Percentiles rank a stretch among this genome's conserved stretches.
Evolutionary conservation across 2,797 vertebrate genomes (phyloP).

Genomic region (Falco berigora): DNA sequence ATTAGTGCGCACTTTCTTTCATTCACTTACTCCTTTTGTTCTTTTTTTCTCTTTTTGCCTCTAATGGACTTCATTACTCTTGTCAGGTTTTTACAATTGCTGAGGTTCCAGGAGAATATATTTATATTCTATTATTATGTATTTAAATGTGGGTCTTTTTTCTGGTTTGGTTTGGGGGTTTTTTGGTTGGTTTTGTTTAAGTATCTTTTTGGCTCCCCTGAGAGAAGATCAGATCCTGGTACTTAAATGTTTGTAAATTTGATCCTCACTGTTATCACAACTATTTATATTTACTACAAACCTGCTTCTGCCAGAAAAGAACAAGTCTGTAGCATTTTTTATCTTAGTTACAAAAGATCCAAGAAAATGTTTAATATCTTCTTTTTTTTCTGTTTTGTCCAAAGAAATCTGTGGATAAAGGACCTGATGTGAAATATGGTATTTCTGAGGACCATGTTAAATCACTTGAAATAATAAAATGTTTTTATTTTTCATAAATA

Average conservation of each 20-base stretch:
- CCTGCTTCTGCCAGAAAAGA: not conserved
- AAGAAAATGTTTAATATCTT: not conserved
- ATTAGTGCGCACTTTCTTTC: not conserved
- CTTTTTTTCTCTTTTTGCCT: not conserved
- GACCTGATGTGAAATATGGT: not conserved
- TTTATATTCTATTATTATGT: not conserved
- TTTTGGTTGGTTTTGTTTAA: not conserved
- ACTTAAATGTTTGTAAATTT: not conserved
- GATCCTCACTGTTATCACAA: not conserved
- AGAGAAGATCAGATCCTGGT: not conserved
- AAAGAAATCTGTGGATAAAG: not conserved
- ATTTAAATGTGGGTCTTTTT: not conserved
- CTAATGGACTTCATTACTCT: not conserved
- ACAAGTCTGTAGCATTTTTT: not conserved
- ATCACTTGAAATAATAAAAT: not conserved
- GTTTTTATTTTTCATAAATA: not conserved
- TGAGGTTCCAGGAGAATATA: not conserved
- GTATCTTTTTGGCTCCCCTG: not conserved
- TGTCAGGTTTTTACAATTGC: not conserved
- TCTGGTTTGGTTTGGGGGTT: not conserved
- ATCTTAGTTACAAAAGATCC: not conserved
- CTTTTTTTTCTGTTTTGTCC: not conserved
- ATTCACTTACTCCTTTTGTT: not conserved
- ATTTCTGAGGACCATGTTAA: not conserved
- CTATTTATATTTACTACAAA: not conserved